phyloP scores from a whole-genome alignment of 2,797 vertebrate species.

The Sebastes taczanowskii region DNA sequence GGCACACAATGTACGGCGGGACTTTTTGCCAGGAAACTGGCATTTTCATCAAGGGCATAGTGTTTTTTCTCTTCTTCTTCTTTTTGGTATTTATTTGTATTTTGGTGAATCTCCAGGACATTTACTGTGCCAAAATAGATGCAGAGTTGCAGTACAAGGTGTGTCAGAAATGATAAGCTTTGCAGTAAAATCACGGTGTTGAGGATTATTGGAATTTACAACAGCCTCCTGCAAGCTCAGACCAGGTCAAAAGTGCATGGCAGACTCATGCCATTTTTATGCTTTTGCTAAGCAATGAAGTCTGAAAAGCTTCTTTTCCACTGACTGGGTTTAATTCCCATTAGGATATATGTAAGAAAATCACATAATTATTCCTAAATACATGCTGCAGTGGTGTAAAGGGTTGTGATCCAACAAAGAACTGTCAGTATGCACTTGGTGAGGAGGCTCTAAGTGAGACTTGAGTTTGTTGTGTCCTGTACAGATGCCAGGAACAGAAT shows the following conservation, averaged over 20 bases:
- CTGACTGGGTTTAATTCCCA: not conserved
- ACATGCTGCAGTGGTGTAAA: not conserved
- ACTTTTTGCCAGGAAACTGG: conserved; percentile 10
- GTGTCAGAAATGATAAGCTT: conserved; percentile 14
- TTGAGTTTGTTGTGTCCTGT: not conserved
- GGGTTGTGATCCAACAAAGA: not conserved
- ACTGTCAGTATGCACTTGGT: not conserved
- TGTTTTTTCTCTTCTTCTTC: not conserved
- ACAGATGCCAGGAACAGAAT: not conserved
- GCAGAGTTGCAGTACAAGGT: not conserved
- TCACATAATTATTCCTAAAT: not conserved
- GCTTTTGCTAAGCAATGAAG: not conserved
- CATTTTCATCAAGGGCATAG: conserved; percentile 1
- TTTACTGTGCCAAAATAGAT: conserved; percentile 4
- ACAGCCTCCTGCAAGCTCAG: not conserved
- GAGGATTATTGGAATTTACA: conserved; percentile 16
- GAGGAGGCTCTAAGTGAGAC: not conserved
- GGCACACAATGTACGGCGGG: conserved; percentile 11
- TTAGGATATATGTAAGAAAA: not conserved
- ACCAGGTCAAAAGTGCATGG: conserved; percentile 10
- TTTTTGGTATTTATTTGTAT: not conserved
- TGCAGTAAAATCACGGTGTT: not conserved
- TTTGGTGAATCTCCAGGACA: conserved; percentile 4
- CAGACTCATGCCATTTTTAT: not conserved
- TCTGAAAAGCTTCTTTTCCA: not conserved